Conservation (phyloP, 2,888 invertebrate species). For the Ochlodes sylvanus region DNA sequence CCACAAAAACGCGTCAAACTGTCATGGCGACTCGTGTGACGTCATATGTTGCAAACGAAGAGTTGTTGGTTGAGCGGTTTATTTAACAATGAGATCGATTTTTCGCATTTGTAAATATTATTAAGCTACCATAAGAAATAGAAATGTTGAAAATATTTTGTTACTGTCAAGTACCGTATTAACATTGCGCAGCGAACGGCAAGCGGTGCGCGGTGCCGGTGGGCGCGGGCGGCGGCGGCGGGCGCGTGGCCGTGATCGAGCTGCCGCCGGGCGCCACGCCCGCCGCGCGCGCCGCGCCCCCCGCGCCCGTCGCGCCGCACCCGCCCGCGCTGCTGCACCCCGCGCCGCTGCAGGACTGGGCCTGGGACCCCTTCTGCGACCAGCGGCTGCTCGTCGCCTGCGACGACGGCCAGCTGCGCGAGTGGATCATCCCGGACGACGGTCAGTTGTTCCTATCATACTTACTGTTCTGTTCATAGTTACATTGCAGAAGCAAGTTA, state of each 20-base stretch:
- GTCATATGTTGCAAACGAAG: no score
- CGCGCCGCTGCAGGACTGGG: slow-evolving; percentile 95
- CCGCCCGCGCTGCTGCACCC: slow-evolving; percentile 95
- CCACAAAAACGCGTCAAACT: no score
- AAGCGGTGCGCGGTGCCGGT: slow-evolving; percentile 95
- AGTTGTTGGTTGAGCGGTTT: no score
- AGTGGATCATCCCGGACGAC: slow-evolving; percentile 91
- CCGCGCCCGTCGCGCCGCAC: slow-evolving; percentile 92
- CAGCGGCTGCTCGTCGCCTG: slow-evolving; percentile 93
- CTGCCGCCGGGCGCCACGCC: slow-evolving; percentile 79
- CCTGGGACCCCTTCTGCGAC: slow-evolving; percentile 96
- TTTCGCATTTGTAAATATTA: no score
- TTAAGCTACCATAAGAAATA: no score
- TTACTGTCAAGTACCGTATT: no score
- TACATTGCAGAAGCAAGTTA: no score
- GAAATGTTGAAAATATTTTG: no score
- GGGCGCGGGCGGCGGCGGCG: slow-evolving; percentile 88
- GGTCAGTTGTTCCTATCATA: no score
- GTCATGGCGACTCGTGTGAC: no score
- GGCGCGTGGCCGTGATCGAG: slow-evolving; percentile 88
- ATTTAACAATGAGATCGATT: no score
- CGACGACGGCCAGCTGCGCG: slow-evolving; percentile 93
- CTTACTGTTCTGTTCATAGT: no score
- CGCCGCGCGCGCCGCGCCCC: slow-evolving; percentile 69
- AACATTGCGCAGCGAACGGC: slow-evolving; percentile 94